Conservation (phyloP, 2,797 vertebrate species). For the Mico argentatus region DNA sequence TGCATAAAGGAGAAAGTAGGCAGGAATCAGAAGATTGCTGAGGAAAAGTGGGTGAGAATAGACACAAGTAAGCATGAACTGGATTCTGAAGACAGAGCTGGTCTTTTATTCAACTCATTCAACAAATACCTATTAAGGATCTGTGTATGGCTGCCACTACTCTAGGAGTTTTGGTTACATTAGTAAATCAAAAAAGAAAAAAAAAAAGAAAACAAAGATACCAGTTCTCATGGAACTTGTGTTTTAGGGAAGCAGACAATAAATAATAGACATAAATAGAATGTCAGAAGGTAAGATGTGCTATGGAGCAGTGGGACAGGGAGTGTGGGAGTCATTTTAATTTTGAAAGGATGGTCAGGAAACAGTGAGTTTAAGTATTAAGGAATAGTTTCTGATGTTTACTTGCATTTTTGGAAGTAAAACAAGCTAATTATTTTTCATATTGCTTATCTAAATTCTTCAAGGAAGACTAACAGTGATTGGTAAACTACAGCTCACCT, state of each 20-base stretch:
- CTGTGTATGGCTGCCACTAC: not conserved
- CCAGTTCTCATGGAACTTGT: not conserved
- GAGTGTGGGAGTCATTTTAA: not conserved
- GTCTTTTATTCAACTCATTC: not conserved
- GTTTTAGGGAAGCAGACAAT: not conserved
- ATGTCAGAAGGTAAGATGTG: not conserved
- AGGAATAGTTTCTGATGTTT: conserved; percentile 10
- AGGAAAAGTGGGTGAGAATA: not conserved
- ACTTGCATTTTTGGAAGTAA: conserved; percentile 7
- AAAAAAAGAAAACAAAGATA: not conserved
- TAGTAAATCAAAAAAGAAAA: not conserved
- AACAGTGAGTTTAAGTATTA: not conserved
- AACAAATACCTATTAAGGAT: not conserved
- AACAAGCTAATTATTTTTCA: not conserved
- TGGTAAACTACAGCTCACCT: not conserved
- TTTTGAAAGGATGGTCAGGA: not conserved
- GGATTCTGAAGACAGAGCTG: not conserved
- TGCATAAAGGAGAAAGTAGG: not conserved
- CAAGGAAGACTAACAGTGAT: not conserved
- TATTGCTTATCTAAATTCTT: not conserved
- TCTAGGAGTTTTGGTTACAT: not conserved
- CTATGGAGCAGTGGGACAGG: not conserved
- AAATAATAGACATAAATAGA: not conserved
- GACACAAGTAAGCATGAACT: not conserved
- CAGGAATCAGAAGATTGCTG: not conserved